A percentile compares a stretch with the other conserved stretches of the same genome.
Evolutionary conservation across 2,797 vertebrate species (phyloP).

Genomic region (Gymnoscopelus microlampas): DNA sequence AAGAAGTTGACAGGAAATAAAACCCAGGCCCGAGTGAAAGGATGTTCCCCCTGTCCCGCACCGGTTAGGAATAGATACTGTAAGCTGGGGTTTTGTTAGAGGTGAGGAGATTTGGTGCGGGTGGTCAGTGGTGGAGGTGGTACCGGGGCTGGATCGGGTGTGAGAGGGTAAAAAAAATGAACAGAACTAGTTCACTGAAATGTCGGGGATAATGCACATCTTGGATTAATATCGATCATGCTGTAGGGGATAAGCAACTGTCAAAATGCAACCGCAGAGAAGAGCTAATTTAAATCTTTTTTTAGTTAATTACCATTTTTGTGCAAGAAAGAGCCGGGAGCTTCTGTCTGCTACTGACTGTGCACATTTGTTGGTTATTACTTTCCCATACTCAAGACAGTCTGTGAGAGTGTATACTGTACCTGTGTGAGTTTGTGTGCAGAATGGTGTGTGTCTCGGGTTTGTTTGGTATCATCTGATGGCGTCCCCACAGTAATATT

Average conservation of each 20-base stretch:
- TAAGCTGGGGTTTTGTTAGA: too few species aligned
- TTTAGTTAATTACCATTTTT: constrained; percentile 58
- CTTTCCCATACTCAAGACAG: not conserved
- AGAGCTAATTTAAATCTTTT: constrained; percentile 48
- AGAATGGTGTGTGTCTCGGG: not conserved
- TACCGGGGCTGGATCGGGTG: not conserved
- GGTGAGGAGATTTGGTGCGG: constrained; percentile 50
- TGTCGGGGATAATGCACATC: constrained; percentile 74
- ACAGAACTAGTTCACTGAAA: constrained; percentile 62
- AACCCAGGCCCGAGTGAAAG: constrained; percentile 14
- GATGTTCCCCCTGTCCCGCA: too few species aligned
- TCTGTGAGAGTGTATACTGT: constrained; percentile 5
- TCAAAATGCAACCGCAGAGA: constrained; percentile 58
- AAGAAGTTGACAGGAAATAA: constrained; percentile 60
- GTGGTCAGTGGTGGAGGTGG: constrained; percentile 14
- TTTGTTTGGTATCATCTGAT: constrained; percentile 37
- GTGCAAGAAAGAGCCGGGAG: constrained; percentile 36
- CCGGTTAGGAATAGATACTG: too few species aligned
- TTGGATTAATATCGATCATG: constrained; percentile 76
- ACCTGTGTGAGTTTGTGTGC: not conserved
- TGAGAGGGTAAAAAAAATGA: constrained; percentile 63
- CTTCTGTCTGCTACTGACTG: constrained; percentile 42
- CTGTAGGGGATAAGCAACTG: constrained; percentile 55
- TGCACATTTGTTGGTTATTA: constrained; percentile 44
- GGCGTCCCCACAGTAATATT: constrained; percentile 65